Evolutionary conservation across 1,140 invertebrate genomes (phyloP).

Genomic region (Eueides isabella): DNA sequence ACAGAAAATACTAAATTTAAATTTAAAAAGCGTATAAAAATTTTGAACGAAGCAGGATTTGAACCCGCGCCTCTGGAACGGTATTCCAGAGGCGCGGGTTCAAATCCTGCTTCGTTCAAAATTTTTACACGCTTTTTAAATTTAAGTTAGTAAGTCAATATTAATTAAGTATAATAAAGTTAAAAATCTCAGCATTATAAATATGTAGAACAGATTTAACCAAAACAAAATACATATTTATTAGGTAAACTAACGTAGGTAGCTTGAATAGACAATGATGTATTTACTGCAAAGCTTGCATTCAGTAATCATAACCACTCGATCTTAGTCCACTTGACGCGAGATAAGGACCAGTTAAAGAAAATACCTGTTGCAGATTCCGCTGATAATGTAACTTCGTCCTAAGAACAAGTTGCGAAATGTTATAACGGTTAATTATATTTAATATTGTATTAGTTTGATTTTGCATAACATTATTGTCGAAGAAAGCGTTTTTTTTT

Average conservation of each 20-base stretch:
- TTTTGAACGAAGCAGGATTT: too few relatives aligned
- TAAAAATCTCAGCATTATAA: too few relatives aligned
- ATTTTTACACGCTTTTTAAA: too few relatives aligned
- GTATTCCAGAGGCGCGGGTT: too few relatives aligned
- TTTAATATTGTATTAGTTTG: background rate
- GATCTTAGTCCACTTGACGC: conserved; percentile 55
- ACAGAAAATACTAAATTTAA: too few relatives aligned
- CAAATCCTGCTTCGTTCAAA: too few relatives aligned
- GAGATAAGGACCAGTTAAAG: conserved; percentile 40
- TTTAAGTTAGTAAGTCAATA: too few relatives aligned
- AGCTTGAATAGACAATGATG: conserved; percentile 13
- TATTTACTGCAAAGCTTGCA: conserved; percentile 14
- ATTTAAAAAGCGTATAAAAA: too few relatives aligned
- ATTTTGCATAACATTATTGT: background rate
- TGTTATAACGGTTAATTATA: conserved; percentile 4
- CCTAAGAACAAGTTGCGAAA: conserved; percentile 11
- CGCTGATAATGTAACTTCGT: conserved; percentile 41
- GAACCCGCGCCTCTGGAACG: too few relatives aligned
- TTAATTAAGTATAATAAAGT: too few relatives aligned
- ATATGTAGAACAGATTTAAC: background rate
- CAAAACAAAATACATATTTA: conserved; percentile 15
- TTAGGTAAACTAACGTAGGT: conserved; percentile 11
- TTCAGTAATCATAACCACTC: conserved; percentile 37
- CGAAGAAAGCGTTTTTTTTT: too few relatives aligned
- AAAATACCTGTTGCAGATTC: conserved; percentile 38